A percentile compares a stretch with the other conserved stretches of the same genome.
These are phyloP conservation scores for Gastrophryne carolinensis DNA, from an alignment of 2,797 vertebrate genomes.

Conservation along the genomic window DNA sequence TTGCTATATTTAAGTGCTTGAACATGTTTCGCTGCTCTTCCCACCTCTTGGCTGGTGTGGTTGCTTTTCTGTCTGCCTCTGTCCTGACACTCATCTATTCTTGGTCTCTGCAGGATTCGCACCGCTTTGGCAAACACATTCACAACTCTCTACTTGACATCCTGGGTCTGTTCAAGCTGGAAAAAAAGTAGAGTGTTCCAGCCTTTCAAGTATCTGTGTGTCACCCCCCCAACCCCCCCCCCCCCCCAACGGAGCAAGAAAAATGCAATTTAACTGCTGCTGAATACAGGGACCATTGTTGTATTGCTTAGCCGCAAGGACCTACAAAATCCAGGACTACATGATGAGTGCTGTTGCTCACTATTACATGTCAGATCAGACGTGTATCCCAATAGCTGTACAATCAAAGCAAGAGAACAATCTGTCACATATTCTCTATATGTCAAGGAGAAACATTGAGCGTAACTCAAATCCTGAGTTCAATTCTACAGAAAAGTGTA, in stretches of 20 bases:
- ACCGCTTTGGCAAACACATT: constrained; percentile 75
- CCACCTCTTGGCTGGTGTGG: neutral
- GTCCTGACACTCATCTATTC: neutral
- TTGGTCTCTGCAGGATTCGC: constrained; percentile 70
- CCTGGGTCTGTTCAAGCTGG: constrained; percentile 69
- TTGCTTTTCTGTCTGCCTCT: neutral
- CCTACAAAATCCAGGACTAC: neutral
- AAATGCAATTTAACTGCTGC: constrained; percentile 12
- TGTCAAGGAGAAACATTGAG: neutral
- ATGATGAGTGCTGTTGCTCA: neutral
- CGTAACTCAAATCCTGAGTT: neutral
- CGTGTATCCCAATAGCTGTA: constrained; percentile 12
- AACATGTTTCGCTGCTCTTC: too few relatives aligned
- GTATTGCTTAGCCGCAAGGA: neutral
- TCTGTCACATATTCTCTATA: neutral
- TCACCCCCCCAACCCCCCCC: too few relatives aligned
- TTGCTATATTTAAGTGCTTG: too few relatives aligned
- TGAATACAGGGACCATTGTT: constrained; percentile 25
- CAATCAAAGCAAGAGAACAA: constrained; percentile 7
- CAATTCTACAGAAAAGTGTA: neutral
- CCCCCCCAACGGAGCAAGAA: constrained; percentile 21
- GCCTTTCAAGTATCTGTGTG: constrained; percentile 8
- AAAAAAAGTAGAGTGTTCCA: constrained; percentile 42
- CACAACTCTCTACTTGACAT: constrained; percentile 74
- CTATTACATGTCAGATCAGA: constrained; percentile 9